Percentiles rank a stretch among this genome's conserved stretches.
phyloP scores from a whole-genome alignment of 2,888 invertebrate genomes.

The Zaprionus obscuricornis region DNA sequence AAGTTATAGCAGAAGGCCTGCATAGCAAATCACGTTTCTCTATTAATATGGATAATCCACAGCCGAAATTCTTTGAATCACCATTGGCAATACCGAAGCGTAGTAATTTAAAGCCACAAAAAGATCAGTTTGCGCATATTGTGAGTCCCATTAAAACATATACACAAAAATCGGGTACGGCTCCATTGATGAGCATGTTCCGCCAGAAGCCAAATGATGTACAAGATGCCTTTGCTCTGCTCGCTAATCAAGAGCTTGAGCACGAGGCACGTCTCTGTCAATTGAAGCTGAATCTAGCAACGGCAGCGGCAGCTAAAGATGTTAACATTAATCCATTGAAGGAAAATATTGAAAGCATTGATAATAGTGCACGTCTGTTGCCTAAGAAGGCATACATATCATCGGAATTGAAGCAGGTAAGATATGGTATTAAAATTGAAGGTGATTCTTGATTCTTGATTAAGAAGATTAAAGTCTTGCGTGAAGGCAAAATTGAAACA shows the following conservation, averaged over 20 bases:
- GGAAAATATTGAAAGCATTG: constrained; percentile 20
- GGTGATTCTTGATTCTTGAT: too few species aligned
- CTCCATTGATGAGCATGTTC: constrained; percentile 80
- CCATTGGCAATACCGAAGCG: constrained; percentile 38
- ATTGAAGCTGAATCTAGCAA: neutral
- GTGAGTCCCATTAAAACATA: constrained; percentile 83
- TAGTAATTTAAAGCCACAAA: constrained; percentile 5
- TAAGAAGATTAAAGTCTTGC: too few species aligned
- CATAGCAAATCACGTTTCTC: neutral
- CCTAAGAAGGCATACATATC: constrained; percentile 82
- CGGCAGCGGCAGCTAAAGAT: neutral
- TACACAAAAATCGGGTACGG: constrained; percentile 82
- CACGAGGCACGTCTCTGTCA: constrained; percentile 67
- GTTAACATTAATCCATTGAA: constrained; percentile 9
- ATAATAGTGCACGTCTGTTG: constrained; percentile 44
- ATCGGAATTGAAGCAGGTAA: constrained; percentile 80
- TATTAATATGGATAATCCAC: constrained; percentile 13
- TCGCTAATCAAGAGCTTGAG: constrained; percentile 39
- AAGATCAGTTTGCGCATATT: constrained; percentile 67
- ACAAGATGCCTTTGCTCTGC: constrained; percentile 49
- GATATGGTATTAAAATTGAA: too few species aligned
- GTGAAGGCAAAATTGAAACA: too few species aligned
- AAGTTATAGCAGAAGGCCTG: neutral
- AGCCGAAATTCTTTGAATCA: constrained; percentile 36
- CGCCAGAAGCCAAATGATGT: constrained; percentile 55